Evolutionary conservation across 2,113 vertebrate species (phyloP), one percentile per base, ranked within the genome.

Genomic region (Hippocampus comes): DNA sequence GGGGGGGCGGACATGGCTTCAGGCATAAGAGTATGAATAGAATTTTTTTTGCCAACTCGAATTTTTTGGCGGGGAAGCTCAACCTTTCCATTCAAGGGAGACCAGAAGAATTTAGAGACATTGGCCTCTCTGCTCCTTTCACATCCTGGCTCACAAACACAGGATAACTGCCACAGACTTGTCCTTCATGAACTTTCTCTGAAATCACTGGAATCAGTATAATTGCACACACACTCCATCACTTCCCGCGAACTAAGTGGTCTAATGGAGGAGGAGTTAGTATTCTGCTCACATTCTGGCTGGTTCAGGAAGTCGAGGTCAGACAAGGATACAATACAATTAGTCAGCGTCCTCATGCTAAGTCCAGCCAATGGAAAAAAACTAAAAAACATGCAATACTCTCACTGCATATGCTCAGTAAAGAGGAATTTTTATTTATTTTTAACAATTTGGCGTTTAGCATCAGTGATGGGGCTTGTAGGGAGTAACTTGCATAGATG

Each of bases 251-350:
- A 60, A 34, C 6, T 27, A 30, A 17, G 25, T 30, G 14, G 30
- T 21, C 17, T 63, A 34, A 63, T 4, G 17, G 9, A 2, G 18
- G 59, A 67, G 30, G 49, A 78, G 38, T 71, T 70, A 56, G n/a
- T 71, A 27, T 38, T 68, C 38, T 75, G 70, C 49, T 78, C 72
- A 57, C 48, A 11, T n/a, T 56, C 75, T 64, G 70, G 53, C 66
- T 15, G 66, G 23, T 73, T 75, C 71, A 77, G 75, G 70, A 86
- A 77, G 34, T 8, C 2, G 18, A 25, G 86, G 79, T 89, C 89
- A 87, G n/a, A 9, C 9, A n/a, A 3, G 53, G 21, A n/a, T 82
- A 66, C 59, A 73, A 60, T 2, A 64, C 63, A 68, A 77, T 68
- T 79, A 49, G 20, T 73, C 71, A 80, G 70, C 4, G 0, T 82